phyloP scores from a whole-genome alignment of 2,888 invertebrate species.

The Chrysolina americana region DNA sequence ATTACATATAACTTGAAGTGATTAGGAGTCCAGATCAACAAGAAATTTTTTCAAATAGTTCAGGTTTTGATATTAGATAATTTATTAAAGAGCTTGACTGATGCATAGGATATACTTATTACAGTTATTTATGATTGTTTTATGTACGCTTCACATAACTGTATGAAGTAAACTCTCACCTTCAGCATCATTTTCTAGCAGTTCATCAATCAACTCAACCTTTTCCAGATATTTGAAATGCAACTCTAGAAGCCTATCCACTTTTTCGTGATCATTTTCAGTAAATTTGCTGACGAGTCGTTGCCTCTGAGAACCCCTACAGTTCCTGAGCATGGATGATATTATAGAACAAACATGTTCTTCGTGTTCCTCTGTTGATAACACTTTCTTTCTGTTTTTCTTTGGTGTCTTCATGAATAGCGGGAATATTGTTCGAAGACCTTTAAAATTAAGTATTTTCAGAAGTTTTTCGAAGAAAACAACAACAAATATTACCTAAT shows the following conservation, averaged over 20 bases:
- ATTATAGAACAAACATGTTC: conserved; percentile 96
- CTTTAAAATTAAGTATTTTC: conserved; percentile 88
- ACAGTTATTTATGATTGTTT: background rate
- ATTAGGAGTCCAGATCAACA: no score
- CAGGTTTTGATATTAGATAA: no score
- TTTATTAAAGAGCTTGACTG: no score
- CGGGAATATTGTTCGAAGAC: conserved; percentile 96
- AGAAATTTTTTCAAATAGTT: no score
- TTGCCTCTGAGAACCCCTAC: conserved; percentile 93
- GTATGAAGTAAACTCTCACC: conserved; percentile 90
- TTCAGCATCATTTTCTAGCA: conserved; percentile 75
- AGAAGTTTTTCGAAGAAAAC: conserved; percentile 78
- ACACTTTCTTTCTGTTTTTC: conserved; percentile 80
- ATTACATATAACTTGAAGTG: no score
- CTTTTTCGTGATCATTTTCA: conserved; percentile 98
- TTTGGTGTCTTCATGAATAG: conserved; percentile 99
- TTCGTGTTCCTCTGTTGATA: conserved; percentile 92
- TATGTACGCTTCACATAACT: conserved; percentile 74
- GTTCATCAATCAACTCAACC: conserved; percentile 86
- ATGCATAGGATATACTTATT: no score
- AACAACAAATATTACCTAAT: conserved; percentile 17
- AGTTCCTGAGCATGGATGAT: conserved; percentile 93
- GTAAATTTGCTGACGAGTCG: conserved; percentile 94
- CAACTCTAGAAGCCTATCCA: conserved; percentile 94
- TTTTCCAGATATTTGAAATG: conserved; percentile 98